Evolutionary conservation across 2,113 vertebrate species (phyloP), one percentile per base, ranked within the genome.

Genomic region (Siphamia tubifer): DNA sequence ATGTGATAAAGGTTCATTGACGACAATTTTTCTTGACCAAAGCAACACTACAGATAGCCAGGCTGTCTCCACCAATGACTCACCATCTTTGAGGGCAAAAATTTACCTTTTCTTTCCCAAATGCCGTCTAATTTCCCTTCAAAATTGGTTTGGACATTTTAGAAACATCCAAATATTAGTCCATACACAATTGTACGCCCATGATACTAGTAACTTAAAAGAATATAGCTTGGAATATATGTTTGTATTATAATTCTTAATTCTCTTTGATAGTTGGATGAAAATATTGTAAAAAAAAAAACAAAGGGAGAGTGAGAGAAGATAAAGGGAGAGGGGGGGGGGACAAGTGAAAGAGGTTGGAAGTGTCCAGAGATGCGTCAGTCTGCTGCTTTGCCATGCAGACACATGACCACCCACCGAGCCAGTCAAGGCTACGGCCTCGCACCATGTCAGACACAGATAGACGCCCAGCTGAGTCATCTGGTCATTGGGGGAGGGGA

Each of bases 341-440:
- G 20, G 76, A 27, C 31, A n/a, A n/a, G n/a, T n/a, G n/a, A n/a
- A n/a, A n/a, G n/a, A n/a, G 34, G 69, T 7, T 8, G 23, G 53
- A 51, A 43, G 63, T 42, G 52, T 44, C 51, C 53, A 58, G 31
- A 31, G 64, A 68, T 2, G 53, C 54, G 16, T 67, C 21, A 25
- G 79, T 57, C 77, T 64, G 84, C 74, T 84, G 76, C 55, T 79
- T 39, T 24, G 70, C 62, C 63, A 55, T 20, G 56, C 62, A 36
- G 48, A 66, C 57, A 74, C 30, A n/a, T 34, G 73, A 61, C 75
- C 76, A 55, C 84, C 82, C 75, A 25, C 75, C 1, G 25, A 56
- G 80, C 58, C 64, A 60, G 83, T 81, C 76, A 51, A 72, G 82
- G 70, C 86, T 63, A 61, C 78, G 76, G 68, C 75, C 77, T 62